These are phyloP conservation scores for Carterocephalus palaemon DNA, from an alignment of 2,888 invertebrate genomes.

Conservation along the genomic window DNA sequence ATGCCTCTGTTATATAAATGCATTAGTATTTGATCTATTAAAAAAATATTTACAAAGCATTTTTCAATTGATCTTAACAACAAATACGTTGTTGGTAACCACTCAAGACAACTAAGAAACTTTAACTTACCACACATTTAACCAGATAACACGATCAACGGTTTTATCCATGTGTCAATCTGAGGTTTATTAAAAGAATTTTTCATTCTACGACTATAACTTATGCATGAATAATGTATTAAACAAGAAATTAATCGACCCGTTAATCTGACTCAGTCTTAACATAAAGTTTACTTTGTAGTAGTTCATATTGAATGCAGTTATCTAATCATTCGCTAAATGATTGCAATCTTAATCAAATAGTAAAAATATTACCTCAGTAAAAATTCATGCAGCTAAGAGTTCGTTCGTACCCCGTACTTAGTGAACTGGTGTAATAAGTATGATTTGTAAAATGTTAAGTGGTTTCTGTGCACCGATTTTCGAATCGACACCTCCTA, in stretches of 20 bases:
- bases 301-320: conserved; percentile 9
- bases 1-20: too few relatives aligned
- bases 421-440: conserved; percentile 57
- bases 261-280: conserved; percentile 5
- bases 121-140: conserved; percentile 4
- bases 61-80: too few relatives aligned
- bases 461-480: conserved; percentile 58
- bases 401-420: conserved; percentile 35
- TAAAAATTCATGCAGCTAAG: conserved; percentile 16
- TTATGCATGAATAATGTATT: conserved; percentile 20
- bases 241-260: conserved; percentile 21
- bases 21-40: too few relatives aligned
- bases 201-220: conserved; percentile 5
- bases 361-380: conserved; percentile 24
- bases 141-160: conserved; percentile 9
- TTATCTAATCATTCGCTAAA: conserved; percentile 1
- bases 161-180: conserved; percentile 10
- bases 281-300: conserved; percentile 14
- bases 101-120: too few relatives aligned
- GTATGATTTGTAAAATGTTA: conserved; percentile 63
- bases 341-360: conserved; percentile 17
- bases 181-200: conserved; percentile 7
- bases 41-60: too few relatives aligned
- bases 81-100: too few relatives aligned
- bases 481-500: conserved; percentile 73